Conservation (phyloP, 2,113 vertebrate species). For the Chamaetylas fuelleborni region DNA sequence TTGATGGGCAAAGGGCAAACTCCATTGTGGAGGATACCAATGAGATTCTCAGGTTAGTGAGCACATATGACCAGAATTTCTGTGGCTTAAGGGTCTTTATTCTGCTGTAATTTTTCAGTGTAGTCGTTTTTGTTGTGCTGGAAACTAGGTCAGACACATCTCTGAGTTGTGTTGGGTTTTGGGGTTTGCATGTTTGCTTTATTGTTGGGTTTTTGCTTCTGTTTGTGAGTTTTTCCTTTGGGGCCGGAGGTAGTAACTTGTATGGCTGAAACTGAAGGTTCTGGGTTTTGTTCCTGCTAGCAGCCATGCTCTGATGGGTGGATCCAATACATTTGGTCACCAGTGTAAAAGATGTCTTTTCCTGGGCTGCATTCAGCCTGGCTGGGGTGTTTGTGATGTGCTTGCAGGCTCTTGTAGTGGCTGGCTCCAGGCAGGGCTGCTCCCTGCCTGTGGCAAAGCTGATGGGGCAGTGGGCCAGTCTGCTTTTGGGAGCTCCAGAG, state of each 20-base stretch:
- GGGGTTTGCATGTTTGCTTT: background rate
- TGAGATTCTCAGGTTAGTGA: background rate
- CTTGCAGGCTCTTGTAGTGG: too few species aligned
- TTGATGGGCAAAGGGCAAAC: background rate
- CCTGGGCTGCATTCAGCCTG: background rate
- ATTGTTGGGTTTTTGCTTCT: background rate
- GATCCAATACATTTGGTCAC: background rate
- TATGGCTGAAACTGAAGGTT: background rate
- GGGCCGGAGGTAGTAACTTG: background rate
- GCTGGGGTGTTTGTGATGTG: background rate
- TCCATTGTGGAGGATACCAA: background rate
- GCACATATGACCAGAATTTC: background rate
- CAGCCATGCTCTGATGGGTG: background rate
- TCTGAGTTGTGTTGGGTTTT: background rate
- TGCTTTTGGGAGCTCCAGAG: background rate
- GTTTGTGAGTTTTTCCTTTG: background rate
- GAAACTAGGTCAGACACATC: accelerated
- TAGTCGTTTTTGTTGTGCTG: background rate
- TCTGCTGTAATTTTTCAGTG: background rate
- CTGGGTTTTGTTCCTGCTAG: background rate
- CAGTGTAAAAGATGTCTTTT: background rate
- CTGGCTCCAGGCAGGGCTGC: background rate
- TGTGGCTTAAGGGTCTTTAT: background rate
- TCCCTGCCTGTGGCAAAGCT: background rate
- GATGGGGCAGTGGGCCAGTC: background rate